Evolutionary conservation across 1,140 invertebrate genomes (phyloP).

Genomic region (Chironomus tepperi): DNA sequence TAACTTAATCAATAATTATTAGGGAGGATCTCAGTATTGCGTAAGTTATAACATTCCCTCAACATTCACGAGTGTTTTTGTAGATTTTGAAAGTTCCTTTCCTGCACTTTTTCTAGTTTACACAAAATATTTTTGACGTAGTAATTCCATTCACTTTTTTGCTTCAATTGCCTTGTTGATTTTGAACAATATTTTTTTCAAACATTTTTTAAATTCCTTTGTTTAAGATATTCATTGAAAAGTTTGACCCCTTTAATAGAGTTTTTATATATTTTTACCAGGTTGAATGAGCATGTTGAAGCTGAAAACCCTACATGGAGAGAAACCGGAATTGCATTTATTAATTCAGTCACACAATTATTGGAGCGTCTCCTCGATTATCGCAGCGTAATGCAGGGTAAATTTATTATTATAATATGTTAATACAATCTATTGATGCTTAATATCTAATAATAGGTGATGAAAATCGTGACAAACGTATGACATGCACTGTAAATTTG

Average conservation of each 20-base stretch:
- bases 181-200: neutral
- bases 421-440: too few species aligned
- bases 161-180: slow-evolving; percentile 16
- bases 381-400: slow-evolving; percentile 78
- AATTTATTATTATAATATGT: too few species aligned
- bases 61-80: neutral
- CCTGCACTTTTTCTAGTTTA: neutral
- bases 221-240: too few species aligned
- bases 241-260: too few species aligned
- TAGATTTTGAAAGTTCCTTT: slow-evolving; percentile 24
- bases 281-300: slow-evolving; percentile 77
- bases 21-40: slow-evolving; percentile 17
- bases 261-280: slow-evolving; percentile 43
- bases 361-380: slow-evolving; percentile 86
- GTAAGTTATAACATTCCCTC: slow-evolving; percentile 11
- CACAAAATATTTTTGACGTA: slow-evolving; percentile 10
- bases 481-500: slow-evolving; percentile 95
- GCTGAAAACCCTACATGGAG: slow-evolving; percentile 78
- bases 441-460: slow-evolving; percentile 39
- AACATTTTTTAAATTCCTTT: too few species aligned
- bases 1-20: neutral
- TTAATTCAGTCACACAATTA: slow-evolving; percentile 80
- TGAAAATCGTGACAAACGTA: slow-evolving; percentile 85
- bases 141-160: neutral
- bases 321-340: slow-evolving; percentile 82